Percentiles rank a stretch among this genome's conserved stretches.
Conservation (phyloP, 2,888 invertebrate genomes). For the Ectemnius cavifrons region DNA sequence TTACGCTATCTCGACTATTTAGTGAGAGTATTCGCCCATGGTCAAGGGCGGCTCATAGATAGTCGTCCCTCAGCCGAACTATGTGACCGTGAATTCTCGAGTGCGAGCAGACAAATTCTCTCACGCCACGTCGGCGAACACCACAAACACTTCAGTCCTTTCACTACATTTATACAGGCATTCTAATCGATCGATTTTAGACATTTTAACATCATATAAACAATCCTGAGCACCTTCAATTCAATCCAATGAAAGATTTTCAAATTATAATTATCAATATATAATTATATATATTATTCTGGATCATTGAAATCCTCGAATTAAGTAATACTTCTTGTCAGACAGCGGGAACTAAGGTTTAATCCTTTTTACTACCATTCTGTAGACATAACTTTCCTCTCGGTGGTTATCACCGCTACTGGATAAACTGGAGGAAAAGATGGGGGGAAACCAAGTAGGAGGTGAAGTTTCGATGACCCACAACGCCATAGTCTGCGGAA, state of each 20-base stretch:
- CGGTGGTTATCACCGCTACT: constrained; percentile 24
- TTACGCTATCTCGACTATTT: constrained; percentile 30
- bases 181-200: constrained; percentile 2
- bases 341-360: no score
- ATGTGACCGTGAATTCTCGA: constrained; percentile 50
- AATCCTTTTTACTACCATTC: no score
- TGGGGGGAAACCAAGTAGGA: constrained; percentile 27
- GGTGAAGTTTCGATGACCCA: constrained; percentile 51
- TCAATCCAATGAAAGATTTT: no score
- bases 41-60: constrained; percentile 57
- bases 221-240: no score
- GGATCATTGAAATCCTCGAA: neutral
- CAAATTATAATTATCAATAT: neutral
- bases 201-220: neutral
- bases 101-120: constrained; percentile 39
- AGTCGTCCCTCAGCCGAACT: constrained; percentile 42
- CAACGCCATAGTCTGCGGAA: constrained; percentile 62
- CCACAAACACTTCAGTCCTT: constrained; percentile 1
- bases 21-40: constrained; percentile 41
- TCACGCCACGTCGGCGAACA: constrained; percentile 44
- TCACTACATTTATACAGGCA: constrained; percentile 26
- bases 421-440: constrained; percentile 35
- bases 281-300: neutral
- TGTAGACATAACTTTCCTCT: neutral
- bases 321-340: no score